These are phyloP conservation scores for Scortum barcoo DNA, from an alignment of 2,113 vertebrate genomes.

Conservation along the genomic window DNA sequence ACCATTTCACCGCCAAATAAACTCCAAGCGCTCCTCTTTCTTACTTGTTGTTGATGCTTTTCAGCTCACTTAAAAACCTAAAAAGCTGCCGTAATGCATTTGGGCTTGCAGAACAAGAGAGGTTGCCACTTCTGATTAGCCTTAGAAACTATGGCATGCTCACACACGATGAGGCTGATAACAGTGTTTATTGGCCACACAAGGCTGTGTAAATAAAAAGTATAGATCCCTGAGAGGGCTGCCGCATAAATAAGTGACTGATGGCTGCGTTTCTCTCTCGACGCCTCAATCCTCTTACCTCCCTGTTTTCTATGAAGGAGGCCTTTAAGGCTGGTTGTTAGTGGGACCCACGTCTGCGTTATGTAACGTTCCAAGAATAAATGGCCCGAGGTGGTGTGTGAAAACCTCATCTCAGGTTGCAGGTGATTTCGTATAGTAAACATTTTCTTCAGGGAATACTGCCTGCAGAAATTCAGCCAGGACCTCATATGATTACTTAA, in stretches of 20 bases:
- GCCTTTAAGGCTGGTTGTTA: constrained; percentile 51
- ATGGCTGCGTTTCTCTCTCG: constrained; percentile 32
- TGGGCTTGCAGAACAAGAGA: neutral
- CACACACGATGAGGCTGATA: constrained; percentile 28
- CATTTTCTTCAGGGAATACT: constrained; percentile 39
- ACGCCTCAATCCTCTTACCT: constrained; percentile 60
- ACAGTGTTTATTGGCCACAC: constrained; percentile 43
- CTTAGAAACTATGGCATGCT: constrained; percentile 10
- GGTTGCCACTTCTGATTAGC: neutral
- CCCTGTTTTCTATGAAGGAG: constrained; percentile 58
- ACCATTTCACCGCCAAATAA: constrained; percentile 17
- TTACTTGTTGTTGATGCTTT: neutral
- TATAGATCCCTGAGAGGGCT: constrained; percentile 8
- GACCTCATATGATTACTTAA: constrained; percentile 18
- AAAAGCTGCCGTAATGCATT: neutral
- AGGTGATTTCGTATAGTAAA: constrained; percentile 67
- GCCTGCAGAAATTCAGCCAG: neutral
- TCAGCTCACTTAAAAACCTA: neutral
- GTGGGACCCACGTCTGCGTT: constrained; percentile 63
- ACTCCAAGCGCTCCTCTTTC: neutral
- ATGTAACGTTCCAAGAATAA: constrained; percentile 75
- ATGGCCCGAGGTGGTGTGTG: constrained; percentile 58
- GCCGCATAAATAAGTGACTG: constrained; percentile 1
- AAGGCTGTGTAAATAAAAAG: constrained; percentile 16
- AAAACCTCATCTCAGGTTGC: constrained; percentile 59